Evolutionary conservation across 2,888 invertebrate species (phyloP).

Genomic region (Drosophila multiciliata): DNA sequence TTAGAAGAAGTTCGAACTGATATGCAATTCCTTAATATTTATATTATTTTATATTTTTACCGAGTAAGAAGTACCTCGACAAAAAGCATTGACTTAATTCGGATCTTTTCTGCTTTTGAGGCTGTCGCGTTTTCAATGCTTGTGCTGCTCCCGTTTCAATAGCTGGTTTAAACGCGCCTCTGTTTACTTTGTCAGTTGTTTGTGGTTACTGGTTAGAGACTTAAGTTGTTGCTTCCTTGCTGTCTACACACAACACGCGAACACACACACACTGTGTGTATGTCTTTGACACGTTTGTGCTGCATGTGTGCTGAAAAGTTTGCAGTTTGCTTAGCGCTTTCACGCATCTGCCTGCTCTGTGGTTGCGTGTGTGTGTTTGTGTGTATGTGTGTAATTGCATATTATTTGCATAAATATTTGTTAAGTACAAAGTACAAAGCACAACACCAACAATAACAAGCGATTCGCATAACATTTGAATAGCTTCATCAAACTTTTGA

Average conservation of each 20-base stretch:
- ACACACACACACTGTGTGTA: conserved; percentile 9
- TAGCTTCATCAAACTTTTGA: conserved; percentile 55
- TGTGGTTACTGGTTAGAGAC: conserved; percentile 28
- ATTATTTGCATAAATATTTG: conserved; percentile 76
- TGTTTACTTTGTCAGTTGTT: conserved; percentile 38
- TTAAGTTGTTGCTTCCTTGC: conserved; percentile 36
- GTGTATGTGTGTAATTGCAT: conserved; percentile 65
- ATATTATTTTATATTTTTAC: too few species aligned
- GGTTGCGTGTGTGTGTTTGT: conserved; percentile 25
- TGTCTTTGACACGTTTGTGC: conserved; percentile 51
- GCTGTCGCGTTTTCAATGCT: conserved; percentile 56
- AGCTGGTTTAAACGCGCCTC: conserved; percentile 51
- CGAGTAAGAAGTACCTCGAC: background rate
- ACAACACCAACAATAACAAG: conserved; percentile 18
- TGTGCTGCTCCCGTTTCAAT: conserved; percentile 26
- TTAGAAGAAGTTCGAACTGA: background rate
- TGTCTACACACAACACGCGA: conserved; percentile 20
- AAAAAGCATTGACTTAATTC: background rate
- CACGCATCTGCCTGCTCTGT: conserved; percentile 43
- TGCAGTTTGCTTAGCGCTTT: conserved; percentile 65
- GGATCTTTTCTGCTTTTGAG: conserved; percentile 13
- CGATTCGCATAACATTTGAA: conserved; percentile 45
- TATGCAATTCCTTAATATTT: accelerated
- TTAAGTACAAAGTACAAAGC: conserved; percentile 50
- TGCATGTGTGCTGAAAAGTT: conserved; percentile 64